phyloP scores from a whole-genome alignment of 2,797 vertebrate genomes.

The Epinephelus awoara region DNA sequence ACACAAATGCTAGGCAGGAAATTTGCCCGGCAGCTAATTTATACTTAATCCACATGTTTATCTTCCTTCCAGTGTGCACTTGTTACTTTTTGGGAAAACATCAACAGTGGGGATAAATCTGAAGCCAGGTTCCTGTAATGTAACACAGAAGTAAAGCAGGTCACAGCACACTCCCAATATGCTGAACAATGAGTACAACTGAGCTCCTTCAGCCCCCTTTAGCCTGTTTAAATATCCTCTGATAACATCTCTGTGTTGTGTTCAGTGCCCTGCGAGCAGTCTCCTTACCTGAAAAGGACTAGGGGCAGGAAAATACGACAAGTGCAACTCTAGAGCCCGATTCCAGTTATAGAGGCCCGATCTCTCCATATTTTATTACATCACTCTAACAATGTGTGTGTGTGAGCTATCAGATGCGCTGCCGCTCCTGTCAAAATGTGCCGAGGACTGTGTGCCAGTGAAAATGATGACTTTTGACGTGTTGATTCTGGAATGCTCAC shows the following conservation, averaged over 20 bases:
- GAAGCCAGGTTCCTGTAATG: constrained; percentile 65
- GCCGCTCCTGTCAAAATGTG: constrained; percentile 15
- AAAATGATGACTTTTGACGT: neutral
- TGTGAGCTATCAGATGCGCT: constrained; percentile 29
- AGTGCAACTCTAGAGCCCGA: constrained; percentile 49
- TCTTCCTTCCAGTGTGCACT: neutral
- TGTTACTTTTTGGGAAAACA: constrained; percentile 28
- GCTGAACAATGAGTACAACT: constrained; percentile 76
- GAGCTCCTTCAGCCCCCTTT: constrained; percentile 67
- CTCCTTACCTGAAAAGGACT: constrained; percentile 66
- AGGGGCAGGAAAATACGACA: constrained; percentile 43
- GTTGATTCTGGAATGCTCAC: neutral
- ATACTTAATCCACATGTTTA: neutral
- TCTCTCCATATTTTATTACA: constrained; percentile 59
- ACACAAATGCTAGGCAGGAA: no score
- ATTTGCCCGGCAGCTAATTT: no score
- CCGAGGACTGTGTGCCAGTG: neutral
- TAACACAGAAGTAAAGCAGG: constrained; percentile 78
- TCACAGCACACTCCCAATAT: constrained; percentile 74
- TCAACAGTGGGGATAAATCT: constrained; percentile 31
- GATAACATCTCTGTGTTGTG: constrained; percentile 76
- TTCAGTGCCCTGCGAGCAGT: constrained; percentile 32
- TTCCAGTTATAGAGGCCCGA: constrained; percentile 39
- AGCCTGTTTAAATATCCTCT: constrained; percentile 76
- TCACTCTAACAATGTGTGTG: constrained; percentile 36